Conservation (phyloP, 2,797 vertebrate species). For the Darevskia nairensis region DNA sequence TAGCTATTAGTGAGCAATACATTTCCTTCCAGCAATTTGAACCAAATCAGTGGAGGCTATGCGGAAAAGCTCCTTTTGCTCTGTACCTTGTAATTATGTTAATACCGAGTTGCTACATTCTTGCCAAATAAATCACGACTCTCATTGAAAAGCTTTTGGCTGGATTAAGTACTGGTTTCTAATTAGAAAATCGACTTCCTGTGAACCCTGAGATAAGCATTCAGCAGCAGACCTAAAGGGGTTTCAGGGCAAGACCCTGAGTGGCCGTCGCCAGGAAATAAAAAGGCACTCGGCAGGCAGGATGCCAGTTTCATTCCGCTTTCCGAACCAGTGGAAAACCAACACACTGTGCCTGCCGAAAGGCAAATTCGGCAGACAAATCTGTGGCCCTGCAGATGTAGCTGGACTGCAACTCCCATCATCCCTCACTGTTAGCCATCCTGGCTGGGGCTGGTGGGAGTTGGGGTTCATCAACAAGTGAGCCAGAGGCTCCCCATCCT, state of each 20-base stretch:
- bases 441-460: background rate
- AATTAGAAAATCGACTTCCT: slow-evolving; percentile 78
- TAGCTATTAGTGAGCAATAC: slow-evolving; percentile 67
- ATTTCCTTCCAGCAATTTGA: slow-evolving; percentile 68
- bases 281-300: slow-evolving; percentile 46
- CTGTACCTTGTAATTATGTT: slow-evolving; percentile 76
- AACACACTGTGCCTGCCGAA: background rate
- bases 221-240: slow-evolving; percentile 55
- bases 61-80: slow-evolving; percentile 61
- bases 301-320: background rate
- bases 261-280: slow-evolving; percentile 3
- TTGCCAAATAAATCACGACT: slow-evolving; percentile 76
- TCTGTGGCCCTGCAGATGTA: background rate
- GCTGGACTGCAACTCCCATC: background rate
- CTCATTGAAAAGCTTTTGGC: slow-evolving; percentile 74
- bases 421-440: background rate
- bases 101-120: slow-evolving; percentile 58
- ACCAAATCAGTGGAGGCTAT: slow-evolving; percentile 59
- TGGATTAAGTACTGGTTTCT: slow-evolving; percentile 76
- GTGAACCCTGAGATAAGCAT: slow-evolving; percentile 60
- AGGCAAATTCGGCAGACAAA: background rate
- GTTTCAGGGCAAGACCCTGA: slow-evolving; percentile 60
- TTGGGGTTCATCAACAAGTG: background rate
- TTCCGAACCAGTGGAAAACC: background rate
- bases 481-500: background rate